Conservation (phyloP, 2,113 vertebrate species). For the Acrocephalus kingi region DNA sequence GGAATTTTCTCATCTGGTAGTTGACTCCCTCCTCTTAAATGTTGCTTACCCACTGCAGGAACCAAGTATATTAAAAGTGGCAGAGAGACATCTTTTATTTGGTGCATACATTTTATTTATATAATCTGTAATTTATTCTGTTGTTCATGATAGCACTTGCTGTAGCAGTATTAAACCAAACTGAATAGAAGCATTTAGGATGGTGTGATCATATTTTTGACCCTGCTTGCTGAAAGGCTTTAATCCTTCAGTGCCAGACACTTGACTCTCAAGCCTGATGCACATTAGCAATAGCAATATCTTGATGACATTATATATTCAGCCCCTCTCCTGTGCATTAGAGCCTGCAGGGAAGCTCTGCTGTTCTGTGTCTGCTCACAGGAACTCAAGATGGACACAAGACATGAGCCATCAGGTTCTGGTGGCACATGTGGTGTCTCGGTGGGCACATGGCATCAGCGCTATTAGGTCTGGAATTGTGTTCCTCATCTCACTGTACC, state of each 20-base stretch:
- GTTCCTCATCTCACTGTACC: not conserved
- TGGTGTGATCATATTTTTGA: not conserved
- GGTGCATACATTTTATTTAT: not conserved
- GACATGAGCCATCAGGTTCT: accelerated
- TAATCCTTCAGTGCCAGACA: not conserved
- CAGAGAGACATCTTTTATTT: not conserved
- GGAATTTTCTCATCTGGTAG: not conserved
- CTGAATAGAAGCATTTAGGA: not conserved
- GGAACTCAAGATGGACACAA: not conserved
- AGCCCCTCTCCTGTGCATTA: not conserved
- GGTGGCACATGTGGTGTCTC: not conserved
- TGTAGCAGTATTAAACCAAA: not conserved
- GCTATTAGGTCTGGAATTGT: accelerated
- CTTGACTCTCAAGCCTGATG: not conserved
- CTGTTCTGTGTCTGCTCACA: not conserved
- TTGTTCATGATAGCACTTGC: not conserved
- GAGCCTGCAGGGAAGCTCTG: not conserved
- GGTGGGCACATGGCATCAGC: accelerated
- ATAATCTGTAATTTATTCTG: not conserved
- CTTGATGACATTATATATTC: not conserved
- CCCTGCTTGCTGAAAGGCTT: not conserved
- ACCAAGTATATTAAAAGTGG: accelerated
- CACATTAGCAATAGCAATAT: not conserved
- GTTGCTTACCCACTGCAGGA: not conserved
- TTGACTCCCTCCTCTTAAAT: not conserved